phyloP scores from a whole-genome alignment of 2,888 invertebrate species.

The Tricholauxania praeusta region DNA sequence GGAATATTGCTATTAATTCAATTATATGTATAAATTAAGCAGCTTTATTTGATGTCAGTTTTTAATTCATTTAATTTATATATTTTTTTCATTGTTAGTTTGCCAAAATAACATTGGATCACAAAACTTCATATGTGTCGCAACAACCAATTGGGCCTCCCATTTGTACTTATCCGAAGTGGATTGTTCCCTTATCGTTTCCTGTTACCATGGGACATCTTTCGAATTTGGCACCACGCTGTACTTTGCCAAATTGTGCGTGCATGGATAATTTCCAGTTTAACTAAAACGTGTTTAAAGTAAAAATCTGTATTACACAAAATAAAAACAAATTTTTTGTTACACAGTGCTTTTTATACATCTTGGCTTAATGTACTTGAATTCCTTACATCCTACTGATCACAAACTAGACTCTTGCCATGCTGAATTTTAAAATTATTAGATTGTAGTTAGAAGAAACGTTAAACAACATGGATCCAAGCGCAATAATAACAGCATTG shows the following conservation, averaged over 20 bases:
- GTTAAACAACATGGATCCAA: no score
- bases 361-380: no score
- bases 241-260: slow-evolving; percentile 67
- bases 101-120: slow-evolving; percentile 28
- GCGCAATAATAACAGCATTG: no score
- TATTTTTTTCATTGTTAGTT: slow-evolving; percentile 15
- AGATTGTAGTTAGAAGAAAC: no score
- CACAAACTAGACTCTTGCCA: no score
- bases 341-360: slow-evolving; percentile 47
- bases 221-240: slow-evolving; percentile 69
- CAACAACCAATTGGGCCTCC: slow-evolving; percentile 42
- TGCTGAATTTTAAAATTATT: no score
- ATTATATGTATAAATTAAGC: no score
- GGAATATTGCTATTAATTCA: slow-evolving; percentile 5
- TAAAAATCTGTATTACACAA: slow-evolving; percentile 46
- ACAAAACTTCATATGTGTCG: slow-evolving; percentile 25
- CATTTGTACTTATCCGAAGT: slow-evolving; percentile 66
- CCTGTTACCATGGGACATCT: slow-evolving; percentile 67
- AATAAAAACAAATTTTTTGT: slow-evolving; percentile 60
- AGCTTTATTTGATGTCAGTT: not conserved
- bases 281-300: slow-evolving; percentile 45
- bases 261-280: slow-evolving; percentile 62
- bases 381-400: no score
- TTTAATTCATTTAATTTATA: not conserved
- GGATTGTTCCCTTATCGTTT: slow-evolving; percentile 66